Conservation (phyloP, 2,888 invertebrate genomes). For the Physocephala rufipes region DNA sequence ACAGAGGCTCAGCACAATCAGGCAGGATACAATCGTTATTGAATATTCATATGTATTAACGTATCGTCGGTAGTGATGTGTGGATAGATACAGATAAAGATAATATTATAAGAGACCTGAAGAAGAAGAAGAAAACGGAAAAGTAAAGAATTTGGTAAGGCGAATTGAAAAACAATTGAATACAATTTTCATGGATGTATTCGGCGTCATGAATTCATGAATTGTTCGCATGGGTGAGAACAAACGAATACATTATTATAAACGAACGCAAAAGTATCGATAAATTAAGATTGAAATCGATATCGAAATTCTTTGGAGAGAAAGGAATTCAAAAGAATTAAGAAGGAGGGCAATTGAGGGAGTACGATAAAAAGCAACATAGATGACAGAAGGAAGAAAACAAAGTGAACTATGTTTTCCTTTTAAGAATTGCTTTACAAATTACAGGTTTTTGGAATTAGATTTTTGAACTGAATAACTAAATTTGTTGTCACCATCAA, state of each 20-base stretch:
- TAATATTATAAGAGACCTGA: not conserved
- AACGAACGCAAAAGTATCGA: not conserved
- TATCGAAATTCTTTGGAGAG: not conserved
- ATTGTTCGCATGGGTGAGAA: constrained; percentile 3
- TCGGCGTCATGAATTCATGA: not conserved
- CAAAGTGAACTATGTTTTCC: no score
- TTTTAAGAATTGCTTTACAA: no score
- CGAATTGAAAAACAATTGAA: constrained; percentile 13
- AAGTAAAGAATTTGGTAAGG: not conserved
- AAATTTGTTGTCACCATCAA: no score
- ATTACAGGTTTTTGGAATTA: no score
- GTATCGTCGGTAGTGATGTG: no score
- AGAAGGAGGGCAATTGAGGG: not conserved
- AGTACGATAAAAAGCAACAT: no score
- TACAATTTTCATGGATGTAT: constrained; percentile 21
- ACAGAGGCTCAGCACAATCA: not conserved
- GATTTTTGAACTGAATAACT: no score
- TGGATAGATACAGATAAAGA: not conserved
- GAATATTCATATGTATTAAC: not conserved
- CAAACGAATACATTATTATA: not conserved
- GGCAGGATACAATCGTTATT: not conserved
- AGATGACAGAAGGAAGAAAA: no score
- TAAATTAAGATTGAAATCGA: not conserved
- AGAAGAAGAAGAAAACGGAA: constrained; percentile 3
- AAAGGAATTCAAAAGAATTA: not conserved